Conservation (phyloP, 2,888 invertebrate species). For the Phanerotoma sp. region DNA sequence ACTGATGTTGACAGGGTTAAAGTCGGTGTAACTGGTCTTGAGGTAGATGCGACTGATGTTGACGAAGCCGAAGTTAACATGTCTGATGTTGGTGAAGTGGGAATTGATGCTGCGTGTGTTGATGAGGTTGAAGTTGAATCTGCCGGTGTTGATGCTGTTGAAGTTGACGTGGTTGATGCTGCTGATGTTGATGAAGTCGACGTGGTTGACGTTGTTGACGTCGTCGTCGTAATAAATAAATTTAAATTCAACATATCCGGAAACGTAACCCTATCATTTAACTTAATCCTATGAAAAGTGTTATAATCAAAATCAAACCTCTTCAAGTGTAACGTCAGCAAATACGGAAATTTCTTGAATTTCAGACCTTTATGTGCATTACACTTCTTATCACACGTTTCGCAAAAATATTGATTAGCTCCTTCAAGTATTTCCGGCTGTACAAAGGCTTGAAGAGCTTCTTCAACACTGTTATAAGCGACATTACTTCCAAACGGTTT, state of each 20-base stretch:
- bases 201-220: conserved; percentile 31
- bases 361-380: conserved; percentile 89
- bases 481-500: conserved; percentile 76
- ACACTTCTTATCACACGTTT: conserved; percentile 81
- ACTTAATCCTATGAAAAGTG: conserved; percentile 80
- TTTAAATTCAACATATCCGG: conserved; percentile 79
- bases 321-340: conserved; percentile 83
- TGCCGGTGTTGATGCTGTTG: no score
- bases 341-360: conserved; percentile 82
- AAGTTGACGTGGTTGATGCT: no score
- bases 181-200: no score
- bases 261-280: conserved; percentile 86
- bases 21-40: no score
- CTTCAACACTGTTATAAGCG: conserved; percentile 79
- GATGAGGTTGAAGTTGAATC: no score
- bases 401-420: conserved; percentile 85
- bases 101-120: no score
- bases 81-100: no score
- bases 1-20: no score
- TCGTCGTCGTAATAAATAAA: conserved; percentile 62
- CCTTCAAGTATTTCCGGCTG: conserved; percentile 81
- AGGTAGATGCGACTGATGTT: no score
- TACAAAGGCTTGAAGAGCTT: conserved; percentile 81
- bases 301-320: conserved; percentile 87
- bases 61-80: no score